Evolutionary conservation across 2,797 vertebrate species (phyloP).

Genomic region (Salarias fasciatus): DNA sequence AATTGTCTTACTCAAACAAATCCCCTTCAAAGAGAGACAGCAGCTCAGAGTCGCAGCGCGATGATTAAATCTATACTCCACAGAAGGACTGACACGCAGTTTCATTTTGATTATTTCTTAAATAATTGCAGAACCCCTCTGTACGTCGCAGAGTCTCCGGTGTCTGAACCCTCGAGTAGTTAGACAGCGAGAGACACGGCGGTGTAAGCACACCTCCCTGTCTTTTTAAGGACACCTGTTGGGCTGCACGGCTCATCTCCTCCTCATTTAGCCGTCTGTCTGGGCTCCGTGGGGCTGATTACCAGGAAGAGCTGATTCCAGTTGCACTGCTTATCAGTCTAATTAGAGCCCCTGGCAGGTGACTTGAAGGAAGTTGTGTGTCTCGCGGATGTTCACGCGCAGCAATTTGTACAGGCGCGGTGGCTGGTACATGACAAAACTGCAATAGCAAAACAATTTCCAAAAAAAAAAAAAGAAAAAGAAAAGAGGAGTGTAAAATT

Average conservation of each 20-base stretch:
- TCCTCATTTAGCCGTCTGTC: conserved; percentile 82
- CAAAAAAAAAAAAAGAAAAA: neutral
- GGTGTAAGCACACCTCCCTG: conserved; percentile 59
- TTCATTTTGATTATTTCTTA: conserved; percentile 41
- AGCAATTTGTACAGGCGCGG: conserved; percentile 54
- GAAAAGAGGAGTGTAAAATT: conserved; percentile 29
- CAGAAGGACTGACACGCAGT: conserved; percentile 18
- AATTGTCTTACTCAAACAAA: conserved; percentile 63
- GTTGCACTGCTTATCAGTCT: conserved; percentile 81
- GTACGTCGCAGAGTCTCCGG: conserved; percentile 44
- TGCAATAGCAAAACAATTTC: neutral
- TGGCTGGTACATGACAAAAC: conserved; percentile 39
- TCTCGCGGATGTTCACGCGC: conserved; percentile 61
- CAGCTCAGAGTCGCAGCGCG: conserved; percentile 51
- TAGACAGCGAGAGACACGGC: conserved; percentile 32
- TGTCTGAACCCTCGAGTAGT: conserved; percentile 55
- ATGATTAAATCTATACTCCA: conserved; percentile 64
- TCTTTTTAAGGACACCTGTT: conserved; percentile 82
- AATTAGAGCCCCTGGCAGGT: conserved; percentile 82
- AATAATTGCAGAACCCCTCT: conserved; percentile 45
- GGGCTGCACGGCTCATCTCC: conserved; percentile 80
- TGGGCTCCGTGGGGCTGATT: conserved; percentile 81
- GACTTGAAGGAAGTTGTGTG: conserved; percentile 74
- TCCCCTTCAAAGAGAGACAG: conserved; percentile 54
- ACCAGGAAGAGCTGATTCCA: conserved; percentile 78